Percentiles rank a stretch among this genome's conserved stretches.
Evolutionary conservation across 2,797 vertebrate species (phyloP).

Genomic region (Varecia variegata): DNA sequence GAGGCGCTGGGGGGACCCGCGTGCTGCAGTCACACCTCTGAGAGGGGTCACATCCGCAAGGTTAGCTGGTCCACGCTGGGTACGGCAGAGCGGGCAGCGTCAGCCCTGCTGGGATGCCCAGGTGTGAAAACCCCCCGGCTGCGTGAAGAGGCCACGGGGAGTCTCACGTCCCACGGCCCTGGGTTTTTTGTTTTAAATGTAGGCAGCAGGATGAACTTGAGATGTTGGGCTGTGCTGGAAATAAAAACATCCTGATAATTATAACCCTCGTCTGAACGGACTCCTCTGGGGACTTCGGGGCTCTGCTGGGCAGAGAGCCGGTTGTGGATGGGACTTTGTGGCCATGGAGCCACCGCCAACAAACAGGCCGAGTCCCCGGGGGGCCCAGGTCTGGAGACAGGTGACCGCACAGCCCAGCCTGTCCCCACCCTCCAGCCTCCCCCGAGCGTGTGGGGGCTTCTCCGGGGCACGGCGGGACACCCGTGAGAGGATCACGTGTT

Average conservation of each 20-base stretch:
- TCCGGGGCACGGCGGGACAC: neutral
- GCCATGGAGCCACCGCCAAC: neutral
- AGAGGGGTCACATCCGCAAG: accelerated
- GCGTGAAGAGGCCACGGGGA: accelerated
- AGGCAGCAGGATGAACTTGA: neutral
- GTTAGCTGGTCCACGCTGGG: neutral
- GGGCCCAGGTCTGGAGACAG: too few species aligned
- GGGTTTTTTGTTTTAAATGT: neutral
- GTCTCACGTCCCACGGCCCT: neutral
- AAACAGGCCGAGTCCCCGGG: neutral
- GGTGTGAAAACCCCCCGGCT: neutral
- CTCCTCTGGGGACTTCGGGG: neutral
- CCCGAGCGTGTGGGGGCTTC: neutral
- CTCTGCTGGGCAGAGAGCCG: neutral
- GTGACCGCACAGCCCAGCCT: accelerated
- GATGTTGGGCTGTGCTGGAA: neutral
- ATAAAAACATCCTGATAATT: neutral
- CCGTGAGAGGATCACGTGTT: neutral
- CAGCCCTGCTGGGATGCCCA: neutral
- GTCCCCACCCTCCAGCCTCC: accelerated
- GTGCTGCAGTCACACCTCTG: accelerated
- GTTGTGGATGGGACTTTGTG: accelerated
- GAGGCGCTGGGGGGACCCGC: neutral
- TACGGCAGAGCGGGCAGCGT: neutral
- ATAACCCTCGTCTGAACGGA: neutral